These are phyloP conservation scores for Aldrovandia affinis DNA, from an alignment of 2,797 vertebrate genomes.

Conservation along the genomic window DNA sequence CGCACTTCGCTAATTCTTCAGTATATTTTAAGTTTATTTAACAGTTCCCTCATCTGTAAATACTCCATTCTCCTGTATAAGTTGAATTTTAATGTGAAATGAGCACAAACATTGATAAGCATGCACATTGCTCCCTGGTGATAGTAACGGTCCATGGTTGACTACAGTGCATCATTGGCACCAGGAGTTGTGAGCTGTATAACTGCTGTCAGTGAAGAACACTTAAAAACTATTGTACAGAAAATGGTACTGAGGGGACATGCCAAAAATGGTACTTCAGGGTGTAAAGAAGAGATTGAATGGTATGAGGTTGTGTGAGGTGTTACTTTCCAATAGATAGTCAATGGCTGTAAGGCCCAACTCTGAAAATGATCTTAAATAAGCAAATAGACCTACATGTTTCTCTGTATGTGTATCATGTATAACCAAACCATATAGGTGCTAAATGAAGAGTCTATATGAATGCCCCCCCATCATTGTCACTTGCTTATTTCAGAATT, in stretches of 20 bases:
- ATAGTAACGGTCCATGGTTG: not conserved
- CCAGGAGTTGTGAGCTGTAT: not conserved
- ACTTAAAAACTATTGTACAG: conserved; percentile 25
- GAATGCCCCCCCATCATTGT: conserved; percentile 1
- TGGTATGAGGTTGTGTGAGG: conserved; percentile 30
- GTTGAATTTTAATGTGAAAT: conserved; percentile 36
- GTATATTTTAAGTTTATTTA: not conserved
- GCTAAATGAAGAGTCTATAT: conserved; percentile 27
- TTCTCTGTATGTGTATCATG: conserved; percentile 16
- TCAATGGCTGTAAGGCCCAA: conserved; percentile 32
- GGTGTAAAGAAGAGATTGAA: conserved; percentile 30
- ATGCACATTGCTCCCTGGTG: conserved; percentile 12
- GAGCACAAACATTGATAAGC: conserved; percentile 28
- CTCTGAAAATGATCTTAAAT: conserved; percentile 40
- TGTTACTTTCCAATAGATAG: conserved; percentile 40
- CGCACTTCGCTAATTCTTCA: not conserved
- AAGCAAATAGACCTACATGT: not conserved
- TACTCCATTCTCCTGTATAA: conserved; percentile 26
- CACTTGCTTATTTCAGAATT: conserved; percentile 19
- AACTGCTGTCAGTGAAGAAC: conserved; percentile 23
- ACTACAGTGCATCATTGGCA: not conserved
- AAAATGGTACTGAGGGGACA: conserved; percentile 37
- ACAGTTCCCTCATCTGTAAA: conserved; percentile 12
- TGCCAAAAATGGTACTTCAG: conserved; percentile 45
- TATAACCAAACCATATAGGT: conserved; percentile 20